phyloP scores from a whole-genome alignment of 1,140 invertebrate genomes.

The Berghia stephanieae region DNA sequence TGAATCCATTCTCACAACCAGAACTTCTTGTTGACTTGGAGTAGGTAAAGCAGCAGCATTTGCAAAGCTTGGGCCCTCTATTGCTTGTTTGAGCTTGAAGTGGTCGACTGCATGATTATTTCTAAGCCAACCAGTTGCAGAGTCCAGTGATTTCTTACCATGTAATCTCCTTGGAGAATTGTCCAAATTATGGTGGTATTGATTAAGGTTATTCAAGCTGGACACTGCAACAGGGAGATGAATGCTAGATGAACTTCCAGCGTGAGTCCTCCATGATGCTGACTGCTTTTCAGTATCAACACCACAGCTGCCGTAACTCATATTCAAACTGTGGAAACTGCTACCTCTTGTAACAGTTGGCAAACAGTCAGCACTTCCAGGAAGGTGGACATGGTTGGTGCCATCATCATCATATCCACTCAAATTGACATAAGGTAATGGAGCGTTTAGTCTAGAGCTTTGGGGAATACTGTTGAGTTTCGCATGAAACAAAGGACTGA shows the following conservation, averaged over 20 bases:
- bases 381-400: conserved; percentile 51
- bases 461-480: conserved; percentile 55
- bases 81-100: not conserved
- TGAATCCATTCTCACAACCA: conserved; percentile 24
- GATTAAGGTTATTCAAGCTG: not conserved
- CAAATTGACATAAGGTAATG: conserved; percentile 61
- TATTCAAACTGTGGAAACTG: not conserved
- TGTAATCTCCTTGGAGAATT: not conserved
- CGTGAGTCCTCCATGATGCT: not conserved
- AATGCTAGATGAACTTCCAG: conserved; percentile 1
- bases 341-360: not conserved
- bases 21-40: conserved; percentile 24
- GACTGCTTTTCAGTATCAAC: too few species aligned
- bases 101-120: not conserved
- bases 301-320: not conserved
- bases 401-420: conserved; percentile 56
- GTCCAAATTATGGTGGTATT: not conserved
- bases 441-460: conserved; percentile 50
- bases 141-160: not conserved
- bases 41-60: too few species aligned
- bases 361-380: conserved; percentile 33
- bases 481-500: conserved; percentile 53
- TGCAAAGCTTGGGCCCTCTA: not conserved
- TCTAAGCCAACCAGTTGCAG: too few species aligned
- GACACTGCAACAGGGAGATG: not conserved